A percentile compares a stretch with the other conserved stretches of the same genome.
Conservation (phyloP, 30 jellyfish, hydroid and myxozoan species). For the Euphysa ruthae region DNA sequence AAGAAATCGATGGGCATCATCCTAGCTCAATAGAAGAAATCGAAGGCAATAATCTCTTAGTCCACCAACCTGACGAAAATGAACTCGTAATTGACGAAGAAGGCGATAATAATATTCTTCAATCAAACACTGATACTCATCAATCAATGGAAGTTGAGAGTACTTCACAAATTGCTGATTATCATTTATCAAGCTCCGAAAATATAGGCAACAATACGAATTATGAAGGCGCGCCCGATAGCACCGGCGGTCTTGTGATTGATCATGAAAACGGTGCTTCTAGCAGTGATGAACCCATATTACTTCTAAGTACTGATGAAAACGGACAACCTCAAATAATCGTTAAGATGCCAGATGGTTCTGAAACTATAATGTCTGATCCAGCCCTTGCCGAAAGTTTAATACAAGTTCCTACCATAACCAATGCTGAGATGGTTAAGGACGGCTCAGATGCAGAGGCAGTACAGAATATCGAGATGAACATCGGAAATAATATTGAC, state of each 20-base stretch:
- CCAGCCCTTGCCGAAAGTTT: conserved; percentile 39
- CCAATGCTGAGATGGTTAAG: conserved; percentile 26
- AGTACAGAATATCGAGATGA: conserved; percentile 18
- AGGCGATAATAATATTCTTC: background rate
- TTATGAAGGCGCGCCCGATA: conserved; percentile 27
- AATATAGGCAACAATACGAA: background rate
- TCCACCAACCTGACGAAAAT: background rate
- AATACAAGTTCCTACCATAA: conserved; percentile 33
- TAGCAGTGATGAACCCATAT: conserved; percentile 32
- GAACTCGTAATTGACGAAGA: background rate
- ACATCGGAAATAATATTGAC: background rate
- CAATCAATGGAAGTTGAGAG: conserved; percentile 28
- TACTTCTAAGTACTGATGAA: conserved; percentile 31
- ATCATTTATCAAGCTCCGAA: background rate
- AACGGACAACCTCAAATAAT: conserved; percentile 38
- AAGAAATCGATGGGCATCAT: conserved; percentile 5
- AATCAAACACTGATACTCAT: background rate
- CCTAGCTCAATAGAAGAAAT: conserved; percentile 21
- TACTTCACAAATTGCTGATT: conserved; percentile 25
- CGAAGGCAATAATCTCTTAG: background rate
- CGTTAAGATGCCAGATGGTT: conserved; percentile 42
- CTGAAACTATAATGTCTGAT: conserved; percentile 41
- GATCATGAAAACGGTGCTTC: conserved; percentile 26
- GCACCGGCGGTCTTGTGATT: conserved; percentile 19
- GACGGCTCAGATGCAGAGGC: conserved; percentile 22